phyloP scores from a whole-genome alignment of 2,797 vertebrate genomes.

The Silurus aristotelis region DNA sequence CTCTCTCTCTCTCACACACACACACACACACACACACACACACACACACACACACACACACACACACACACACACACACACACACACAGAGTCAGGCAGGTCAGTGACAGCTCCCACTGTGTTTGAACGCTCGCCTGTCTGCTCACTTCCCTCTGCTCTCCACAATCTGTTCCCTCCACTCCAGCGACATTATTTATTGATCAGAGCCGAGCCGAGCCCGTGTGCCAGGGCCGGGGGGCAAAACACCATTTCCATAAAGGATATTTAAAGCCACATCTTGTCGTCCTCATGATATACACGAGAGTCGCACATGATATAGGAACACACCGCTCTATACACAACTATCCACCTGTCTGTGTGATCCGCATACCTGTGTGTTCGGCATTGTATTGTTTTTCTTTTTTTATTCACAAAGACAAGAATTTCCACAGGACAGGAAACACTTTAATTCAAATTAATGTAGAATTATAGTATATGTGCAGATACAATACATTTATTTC shows the following conservation, averaged over 20 bases:
- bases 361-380: not conserved
- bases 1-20: conserved; percentile 11
- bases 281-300: conserved; percentile 30
- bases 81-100: conserved; percentile 39
- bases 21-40: conserved; percentile 21
- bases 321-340: not conserved
- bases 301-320: conserved; percentile 27
- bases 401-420: not conserved
- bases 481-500: no score
- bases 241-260: conserved; percentile 70
- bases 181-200: conserved; percentile 78
- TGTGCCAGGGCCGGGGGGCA: conserved; percentile 50
- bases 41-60: conserved; percentile 23
- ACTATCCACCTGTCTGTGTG: not conserved
- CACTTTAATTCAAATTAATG: no score
- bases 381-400: no score
- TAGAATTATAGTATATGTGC: no score
- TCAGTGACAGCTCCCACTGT: conserved; percentile 54
- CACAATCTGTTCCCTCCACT: conserved; percentile 71
- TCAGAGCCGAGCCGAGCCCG: conserved; percentile 52
- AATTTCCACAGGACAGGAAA: not conserved
- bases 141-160: conserved; percentile 42
- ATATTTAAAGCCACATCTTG: conserved; percentile 69
- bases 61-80: conserved; percentile 27
- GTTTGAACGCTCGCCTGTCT: conserved; percentile 47